A percentile compares a stretch with the other conserved stretches of the same genome.
phyloP scores from a whole-genome alignment of 2,888 invertebrate genomes.

The Cryptus viduatorius region DNA sequence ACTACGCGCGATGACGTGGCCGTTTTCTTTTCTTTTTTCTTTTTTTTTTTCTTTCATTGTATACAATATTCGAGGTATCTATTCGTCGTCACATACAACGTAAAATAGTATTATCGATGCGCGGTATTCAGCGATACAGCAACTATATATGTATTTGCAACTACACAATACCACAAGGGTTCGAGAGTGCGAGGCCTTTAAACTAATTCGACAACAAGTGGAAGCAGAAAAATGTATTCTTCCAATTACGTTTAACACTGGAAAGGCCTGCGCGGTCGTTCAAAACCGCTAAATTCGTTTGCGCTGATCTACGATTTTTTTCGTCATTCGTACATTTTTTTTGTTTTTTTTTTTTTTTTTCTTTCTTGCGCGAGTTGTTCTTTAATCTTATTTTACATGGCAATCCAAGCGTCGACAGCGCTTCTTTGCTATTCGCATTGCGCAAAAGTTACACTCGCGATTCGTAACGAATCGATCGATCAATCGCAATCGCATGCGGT shows the following conservation, averaged over 20 bases:
- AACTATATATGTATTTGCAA: slow-evolving; percentile 21
- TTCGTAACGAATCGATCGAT: slow-evolving; percentile 18
- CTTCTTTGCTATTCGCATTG: not conserved
- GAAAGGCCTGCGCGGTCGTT: not conserved
- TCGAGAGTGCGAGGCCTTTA: not conserved
- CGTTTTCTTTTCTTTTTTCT: not conserved
- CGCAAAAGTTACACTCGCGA: not conserved
- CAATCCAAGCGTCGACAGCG: not conserved
- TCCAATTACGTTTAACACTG: not conserved
- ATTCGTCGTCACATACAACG: slow-evolving; percentile 27
- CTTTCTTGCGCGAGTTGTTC: not conserved
- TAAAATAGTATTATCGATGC: slow-evolving; percentile 40
- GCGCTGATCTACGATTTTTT: not conserved
- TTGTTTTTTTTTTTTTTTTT: not conserved
- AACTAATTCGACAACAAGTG: not conserved
- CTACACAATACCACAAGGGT: slow-evolving; percentile 31
- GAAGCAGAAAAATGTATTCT: not conserved
- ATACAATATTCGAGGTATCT: slow-evolving; percentile 43
- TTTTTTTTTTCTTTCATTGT: slow-evolving; percentile 23
- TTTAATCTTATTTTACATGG: not conserved
- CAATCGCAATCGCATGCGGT: slow-evolving; percentile 27
- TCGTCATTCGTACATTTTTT: not conserved
- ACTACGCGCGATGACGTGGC: slow-evolving; percentile 1
- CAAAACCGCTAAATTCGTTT: not conserved
- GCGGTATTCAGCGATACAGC: slow-evolving; percentile 45